Conservation (phyloP, 1,140 invertebrate species). For the Copidosoma floridanum region DNA sequence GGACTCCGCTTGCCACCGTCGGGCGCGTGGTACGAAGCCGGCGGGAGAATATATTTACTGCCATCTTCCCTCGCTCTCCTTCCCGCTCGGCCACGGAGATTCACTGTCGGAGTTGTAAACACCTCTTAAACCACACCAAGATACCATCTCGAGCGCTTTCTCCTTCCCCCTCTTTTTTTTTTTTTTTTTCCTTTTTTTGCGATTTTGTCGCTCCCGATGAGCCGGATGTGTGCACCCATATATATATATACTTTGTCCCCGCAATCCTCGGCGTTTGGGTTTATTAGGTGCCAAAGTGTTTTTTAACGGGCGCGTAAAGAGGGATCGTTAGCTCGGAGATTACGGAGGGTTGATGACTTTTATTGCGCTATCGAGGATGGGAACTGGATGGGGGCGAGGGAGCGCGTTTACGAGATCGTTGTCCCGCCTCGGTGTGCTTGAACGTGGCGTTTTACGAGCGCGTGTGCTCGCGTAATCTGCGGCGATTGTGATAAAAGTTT, state of each 20-base stretch:
- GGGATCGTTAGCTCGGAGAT: too few species aligned
- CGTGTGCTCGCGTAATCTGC: constrained; percentile 10
- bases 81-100: constrained; percentile 55
- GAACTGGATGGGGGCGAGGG: too few species aligned
- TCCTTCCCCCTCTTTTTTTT: not conserved
- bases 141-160: constrained; percentile 50
- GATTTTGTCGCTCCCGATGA: not conserved
- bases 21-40: constrained; percentile 37
- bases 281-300: too few species aligned
- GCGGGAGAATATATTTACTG: constrained; percentile 55
- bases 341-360: too few species aligned
- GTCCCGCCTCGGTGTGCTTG: too few species aligned
- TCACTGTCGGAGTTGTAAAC: constrained; percentile 57
- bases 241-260: too few species aligned
- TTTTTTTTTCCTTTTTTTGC: constrained; percentile 1
- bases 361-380: too few species aligned
- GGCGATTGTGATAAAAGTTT: constrained; percentile 22
- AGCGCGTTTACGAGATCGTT: too few species aligned
- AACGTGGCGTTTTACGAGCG: not conserved
- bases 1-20: too few species aligned
- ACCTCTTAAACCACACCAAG: constrained; percentile 56
- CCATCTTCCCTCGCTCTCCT: constrained; percentile 50
- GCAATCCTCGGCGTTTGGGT: too few species aligned
- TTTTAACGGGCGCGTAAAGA: too few species aligned
- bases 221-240: too few species aligned